Evolutionary conservation across 2,797 vertebrate species (phyloP), one percentile per base, ranked within the genome.

Genomic region (Vipera ursinii): DNA sequence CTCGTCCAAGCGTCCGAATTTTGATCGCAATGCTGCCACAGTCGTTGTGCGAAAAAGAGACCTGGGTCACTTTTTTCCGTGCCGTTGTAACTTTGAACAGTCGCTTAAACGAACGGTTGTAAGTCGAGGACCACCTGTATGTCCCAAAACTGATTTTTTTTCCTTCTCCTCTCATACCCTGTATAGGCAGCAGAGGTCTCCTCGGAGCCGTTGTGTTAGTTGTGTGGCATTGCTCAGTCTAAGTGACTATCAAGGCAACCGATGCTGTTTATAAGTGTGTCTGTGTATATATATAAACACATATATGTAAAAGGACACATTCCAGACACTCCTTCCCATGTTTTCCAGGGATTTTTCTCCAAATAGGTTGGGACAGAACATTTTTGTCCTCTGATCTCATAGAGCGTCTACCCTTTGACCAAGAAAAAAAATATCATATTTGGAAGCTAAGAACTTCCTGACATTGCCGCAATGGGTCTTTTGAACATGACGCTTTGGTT

Each of bases 121-220:
- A 53, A 53, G 51, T 10, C 9, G 9, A 9, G 51, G 51, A 53
- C 9, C 9, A 69, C 14, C 13, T 7, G 2, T 6, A 17, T 7
- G 6, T 5, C 14, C n/a, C 65, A 15, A 32, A 69, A 3, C 5
- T 69, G 65, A 15, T 32, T 32, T 15, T 3, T 6, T 5, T 2
- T 1, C 26, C 2, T 14, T 32, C n/a, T n/a, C 8, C 78, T 28
- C 53, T 0, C 0, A 24, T 96, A 91, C 95, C 78, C 20, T 63
- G 0, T 28, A 60, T 93, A 87, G 89, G 86, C 97, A 97, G 95
- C 95, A 97, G 97, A 88, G 26, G 97, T 97, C 97, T 91, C 97
- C 92, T 86, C 17, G 92, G 96, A 96, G 94, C 96, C 95, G 85
- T 95, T 60, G 88, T 90, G 24, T 55, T 13, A 87, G 87, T 22